phyloP scores from a whole-genome alignment of 35 echinoderm and acorn worm genomes.

The Apostichopus japonicus region DNA sequence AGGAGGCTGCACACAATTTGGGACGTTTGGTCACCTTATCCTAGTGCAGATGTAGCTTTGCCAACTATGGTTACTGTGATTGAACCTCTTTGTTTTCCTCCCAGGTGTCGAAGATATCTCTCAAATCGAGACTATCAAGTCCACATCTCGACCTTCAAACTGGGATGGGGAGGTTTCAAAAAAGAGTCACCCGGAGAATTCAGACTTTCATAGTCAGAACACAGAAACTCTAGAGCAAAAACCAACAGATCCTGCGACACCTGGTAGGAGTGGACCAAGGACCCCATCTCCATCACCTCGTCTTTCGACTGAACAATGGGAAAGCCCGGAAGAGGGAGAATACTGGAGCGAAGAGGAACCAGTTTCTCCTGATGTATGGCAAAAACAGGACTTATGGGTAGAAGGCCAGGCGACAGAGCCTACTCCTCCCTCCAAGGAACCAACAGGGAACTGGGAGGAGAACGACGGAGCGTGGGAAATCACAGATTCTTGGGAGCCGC shows the following conservation, averaged over 20 bases:
- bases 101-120: slow-evolving; percentile 40
- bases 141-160: neutral
- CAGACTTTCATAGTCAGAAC: slow-evolving; percentile 35
- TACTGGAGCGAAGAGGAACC: slow-evolving; percentile 73
- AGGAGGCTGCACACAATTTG: too few relatives aligned
- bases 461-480: slow-evolving; percentile 68
- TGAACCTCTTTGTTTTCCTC: neutral
- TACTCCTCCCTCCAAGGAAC: neutral
- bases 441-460: slow-evolving; percentile 5
- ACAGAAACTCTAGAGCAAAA: slow-evolving; percentile 40
- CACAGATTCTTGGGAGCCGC: slow-evolving; percentile 86
- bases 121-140: slow-evolving; percentile 34
- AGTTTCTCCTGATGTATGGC: slow-evolving; percentile 16
- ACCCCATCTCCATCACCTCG: slow-evolving; percentile 78
- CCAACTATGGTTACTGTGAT: too few relatives aligned
- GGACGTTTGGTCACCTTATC: too few relatives aligned
- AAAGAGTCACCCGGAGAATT: slow-evolving; percentile 22
- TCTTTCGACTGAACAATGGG: slow-evolving; percentile 7
- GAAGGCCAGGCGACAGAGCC: slow-evolving; percentile 44
- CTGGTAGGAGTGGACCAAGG: slow-evolving; percentile 72
- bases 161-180: slow-evolving; percentile 23
- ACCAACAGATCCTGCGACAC: slow-evolving; percentile 10
- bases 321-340: slow-evolving; percentile 29
- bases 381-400: slow-evolving; percentile 44
- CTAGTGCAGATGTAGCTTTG: too few relatives aligned